phyloP scores from a whole-genome alignment of 2,888 invertebrate genomes.

The Pristionchus entomophagus region DNA sequence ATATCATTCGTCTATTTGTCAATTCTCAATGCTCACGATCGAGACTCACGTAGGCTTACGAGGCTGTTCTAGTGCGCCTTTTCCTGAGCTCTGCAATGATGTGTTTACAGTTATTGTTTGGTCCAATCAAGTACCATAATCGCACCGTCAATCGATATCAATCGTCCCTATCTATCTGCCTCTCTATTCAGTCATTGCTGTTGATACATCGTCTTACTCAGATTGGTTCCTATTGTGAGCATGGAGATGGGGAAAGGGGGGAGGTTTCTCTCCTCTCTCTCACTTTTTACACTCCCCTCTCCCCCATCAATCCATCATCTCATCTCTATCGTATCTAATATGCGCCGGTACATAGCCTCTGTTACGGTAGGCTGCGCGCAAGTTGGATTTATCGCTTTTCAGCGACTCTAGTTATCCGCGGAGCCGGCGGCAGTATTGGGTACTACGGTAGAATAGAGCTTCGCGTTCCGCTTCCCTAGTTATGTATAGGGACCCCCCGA shows the following conservation, averaged over 20 bases:
- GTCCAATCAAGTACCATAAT: no score
- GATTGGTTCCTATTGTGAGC: slow-evolving; percentile 38
- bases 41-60: no score
- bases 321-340: slow-evolving; percentile 42
- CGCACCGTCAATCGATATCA: neutral
- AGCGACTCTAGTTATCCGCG: no score
- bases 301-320: slow-evolving; percentile 36
- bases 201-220: slow-evolving; percentile 41
- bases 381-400: no score
- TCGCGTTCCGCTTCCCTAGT: no score
- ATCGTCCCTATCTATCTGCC: neutral
- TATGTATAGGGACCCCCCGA: no score
- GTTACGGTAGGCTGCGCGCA: neutral
- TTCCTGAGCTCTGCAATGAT: no score
- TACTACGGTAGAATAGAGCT: slow-evolving; percentile 17
- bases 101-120: no score
- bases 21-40: no score
- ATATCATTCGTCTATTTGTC: no score
- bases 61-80: no score
- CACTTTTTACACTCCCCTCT: neutral
- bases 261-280: neutral
- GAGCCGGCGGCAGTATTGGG: neutral
- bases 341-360: neutral
- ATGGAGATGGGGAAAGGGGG: neutral
- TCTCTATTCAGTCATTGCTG: slow-evolving; percentile 30